These are phyloP conservation scores for Euura lappo DNA, from an alignment of 1,140 invertebrate species.

Conservation along the genomic window DNA sequence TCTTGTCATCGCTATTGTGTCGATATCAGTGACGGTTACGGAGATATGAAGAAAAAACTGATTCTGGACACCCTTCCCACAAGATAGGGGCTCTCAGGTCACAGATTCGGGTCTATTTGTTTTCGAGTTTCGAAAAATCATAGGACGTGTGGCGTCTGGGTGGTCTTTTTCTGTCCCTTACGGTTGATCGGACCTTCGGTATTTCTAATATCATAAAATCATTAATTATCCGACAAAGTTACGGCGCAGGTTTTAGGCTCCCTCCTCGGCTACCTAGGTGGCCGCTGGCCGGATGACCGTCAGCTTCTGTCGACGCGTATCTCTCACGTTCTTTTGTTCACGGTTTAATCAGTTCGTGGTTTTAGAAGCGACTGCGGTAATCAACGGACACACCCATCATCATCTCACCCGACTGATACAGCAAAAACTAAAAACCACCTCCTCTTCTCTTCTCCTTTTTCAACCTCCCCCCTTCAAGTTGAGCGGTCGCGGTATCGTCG, in stretches of 20 bases:
- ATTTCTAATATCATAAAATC: constrained; percentile 58
- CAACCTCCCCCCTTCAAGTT: background rate
- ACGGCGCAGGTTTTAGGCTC: background rate
- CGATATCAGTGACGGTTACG: too few species aligned
- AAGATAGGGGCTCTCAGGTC: too few species aligned
- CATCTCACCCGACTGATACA: too few species aligned
- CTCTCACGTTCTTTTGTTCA: constrained; percentile 49
- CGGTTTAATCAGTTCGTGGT: constrained; percentile 6
- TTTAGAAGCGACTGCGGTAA: background rate
- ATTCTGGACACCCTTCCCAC: too few species aligned
- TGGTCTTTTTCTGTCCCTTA: background rate
- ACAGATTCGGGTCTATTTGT: too few species aligned
- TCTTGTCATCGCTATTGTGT: too few species aligned
- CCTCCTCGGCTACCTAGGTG: constrained; percentile 51
- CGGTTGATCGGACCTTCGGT: constrained; percentile 26
- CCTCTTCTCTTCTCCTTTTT: background rate
- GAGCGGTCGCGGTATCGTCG: background rate
- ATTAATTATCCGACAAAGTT: constrained; percentile 48
- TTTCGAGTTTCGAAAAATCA: too few species aligned
- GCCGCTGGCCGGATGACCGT: constrained; percentile 34
- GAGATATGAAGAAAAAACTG: too few species aligned
- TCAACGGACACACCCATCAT: too few species aligned
- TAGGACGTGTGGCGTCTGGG: background rate
- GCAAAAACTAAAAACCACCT: background rate
- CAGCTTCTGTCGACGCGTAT: constrained; percentile 31